Evolutionary conservation across 2,888 invertebrate genomes (phyloP).

Genomic region (Brenthis ino): DNA sequence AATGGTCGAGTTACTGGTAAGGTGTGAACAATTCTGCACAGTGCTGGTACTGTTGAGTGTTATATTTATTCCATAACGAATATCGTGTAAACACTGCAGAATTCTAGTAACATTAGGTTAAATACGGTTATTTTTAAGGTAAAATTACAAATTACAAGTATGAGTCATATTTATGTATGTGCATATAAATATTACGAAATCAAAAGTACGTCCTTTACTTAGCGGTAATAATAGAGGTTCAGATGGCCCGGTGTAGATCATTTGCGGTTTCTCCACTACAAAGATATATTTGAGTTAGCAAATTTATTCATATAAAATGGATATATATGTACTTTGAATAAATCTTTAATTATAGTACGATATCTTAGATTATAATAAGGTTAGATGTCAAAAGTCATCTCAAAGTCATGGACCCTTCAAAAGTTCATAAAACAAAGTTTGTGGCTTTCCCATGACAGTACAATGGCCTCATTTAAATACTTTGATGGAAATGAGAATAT

Average conservation of each 20-base stretch:
- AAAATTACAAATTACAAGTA: not conserved
- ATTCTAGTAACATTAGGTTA: constrained; percentile 22
- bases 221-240: constrained; percentile 13
- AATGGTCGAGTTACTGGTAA: constrained; percentile 52
- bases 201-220: not conserved
- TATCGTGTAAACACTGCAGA: constrained; percentile 33
- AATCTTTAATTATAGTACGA: not conserved
- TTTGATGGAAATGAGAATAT: constrained; percentile 1
- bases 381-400: not conserved
- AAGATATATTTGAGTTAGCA: not conserved
- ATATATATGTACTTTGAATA: constrained; percentile 9
- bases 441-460: constrained; percentile 15
- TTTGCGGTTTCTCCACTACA: constrained; percentile 6
- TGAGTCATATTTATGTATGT: not conserved
- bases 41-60: constrained; percentile 56
- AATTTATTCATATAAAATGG: not conserved
- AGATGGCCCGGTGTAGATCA: not conserved
- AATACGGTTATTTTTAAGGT: constrained; percentile 9
- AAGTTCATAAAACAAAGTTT: constrained; percentile 9
- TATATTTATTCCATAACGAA: constrained; percentile 67
- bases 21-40: constrained; percentile 63
- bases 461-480: constrained; percentile 9
- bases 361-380: not conserved
- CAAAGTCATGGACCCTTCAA: constrained; percentile 18
- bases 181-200: not conserved